A percentile compares a stretch with the other conserved stretches of the same genome.
Conservation (phyloP, 2,888 invertebrate species). For the Nemoura dubitans region DNA sequence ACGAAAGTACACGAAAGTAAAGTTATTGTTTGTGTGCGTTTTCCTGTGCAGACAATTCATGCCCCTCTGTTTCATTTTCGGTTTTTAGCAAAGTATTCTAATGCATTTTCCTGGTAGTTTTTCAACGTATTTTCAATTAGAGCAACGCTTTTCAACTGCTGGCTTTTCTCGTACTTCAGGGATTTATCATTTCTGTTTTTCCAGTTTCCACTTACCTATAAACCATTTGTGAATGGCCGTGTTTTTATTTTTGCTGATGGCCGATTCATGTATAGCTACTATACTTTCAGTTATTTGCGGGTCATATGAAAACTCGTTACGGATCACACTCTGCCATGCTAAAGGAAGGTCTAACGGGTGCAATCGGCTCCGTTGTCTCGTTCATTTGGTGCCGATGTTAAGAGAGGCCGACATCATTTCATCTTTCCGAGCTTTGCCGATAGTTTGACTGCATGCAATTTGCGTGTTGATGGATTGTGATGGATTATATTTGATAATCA, state of each 20-base stretch:
- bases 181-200: neutral
- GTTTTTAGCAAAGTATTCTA: neutral
- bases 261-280: neutral
- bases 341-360: neutral
- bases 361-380: neutral
- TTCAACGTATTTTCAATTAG: slow-evolving; percentile 1
- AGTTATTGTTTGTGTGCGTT: neutral
- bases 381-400: neutral
- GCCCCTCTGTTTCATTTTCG: neutral
- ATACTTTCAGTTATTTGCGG: neutral
- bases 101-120: neutral
- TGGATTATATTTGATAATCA: slow-evolving; percentile 27
- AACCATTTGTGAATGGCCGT: neutral
- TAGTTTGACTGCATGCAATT: neutral
- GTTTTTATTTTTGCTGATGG: neutral
- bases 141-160: neutral
- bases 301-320: neutral
- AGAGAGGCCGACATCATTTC: neutral
- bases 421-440: neutral
- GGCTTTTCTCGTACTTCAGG: neutral
- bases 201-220: slow-evolving; percentile 12
- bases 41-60: neutral
- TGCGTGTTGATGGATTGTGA: slow-evolving; percentile 22
- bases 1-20: neutral
- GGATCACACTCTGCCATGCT: neutral